phyloP scores from a whole-genome alignment of 2,888 invertebrate species.

The Lasioglossum calceatum region DNA sequence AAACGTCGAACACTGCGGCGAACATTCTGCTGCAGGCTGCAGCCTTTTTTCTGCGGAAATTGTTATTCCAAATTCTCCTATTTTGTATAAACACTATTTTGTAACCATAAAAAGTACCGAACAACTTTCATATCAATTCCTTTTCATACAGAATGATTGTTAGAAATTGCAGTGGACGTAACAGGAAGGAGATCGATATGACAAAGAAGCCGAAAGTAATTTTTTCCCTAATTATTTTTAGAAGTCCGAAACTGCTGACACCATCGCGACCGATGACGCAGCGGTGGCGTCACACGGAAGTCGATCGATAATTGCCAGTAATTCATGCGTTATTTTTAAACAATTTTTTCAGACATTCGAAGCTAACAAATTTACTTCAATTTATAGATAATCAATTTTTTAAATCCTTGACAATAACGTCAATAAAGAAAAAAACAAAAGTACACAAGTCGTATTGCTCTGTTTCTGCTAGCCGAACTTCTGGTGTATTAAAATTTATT shows the following conservation, averaged over 20 bases:
- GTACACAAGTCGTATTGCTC: not conserved
- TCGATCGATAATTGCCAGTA: conserved; percentile 2
- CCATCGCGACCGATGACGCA: not conserved
- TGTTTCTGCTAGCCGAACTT: not conserved
- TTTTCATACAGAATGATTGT: not conserved
- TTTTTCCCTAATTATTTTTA: not conserved
- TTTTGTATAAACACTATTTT: not conserved
- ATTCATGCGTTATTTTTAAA: not conserved
- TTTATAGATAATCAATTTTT: not conserved
- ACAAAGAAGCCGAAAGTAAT: not conserved
- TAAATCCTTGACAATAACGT: not conserved
- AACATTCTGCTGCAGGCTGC: not conserved
- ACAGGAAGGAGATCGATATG: not conserved
- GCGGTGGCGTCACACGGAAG: not conserved
- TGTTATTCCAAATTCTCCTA: not conserved
- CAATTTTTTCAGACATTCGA: not conserved
- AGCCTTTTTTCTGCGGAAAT: not conserved
- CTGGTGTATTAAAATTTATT: not conserved
- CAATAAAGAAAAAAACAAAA: not conserved
- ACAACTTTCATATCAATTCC: not conserved
- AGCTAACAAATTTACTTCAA: not conserved
- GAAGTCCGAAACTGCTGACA: not conserved
- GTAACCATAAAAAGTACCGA: not conserved
- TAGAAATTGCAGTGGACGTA: not conserved
- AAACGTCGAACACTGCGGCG: conserved; percentile 5